These are phyloP conservation scores for Aphaenogaster floridana DNA, from an alignment of 1,140 invertebrate genomes.

Conservation along the genomic window DNA sequence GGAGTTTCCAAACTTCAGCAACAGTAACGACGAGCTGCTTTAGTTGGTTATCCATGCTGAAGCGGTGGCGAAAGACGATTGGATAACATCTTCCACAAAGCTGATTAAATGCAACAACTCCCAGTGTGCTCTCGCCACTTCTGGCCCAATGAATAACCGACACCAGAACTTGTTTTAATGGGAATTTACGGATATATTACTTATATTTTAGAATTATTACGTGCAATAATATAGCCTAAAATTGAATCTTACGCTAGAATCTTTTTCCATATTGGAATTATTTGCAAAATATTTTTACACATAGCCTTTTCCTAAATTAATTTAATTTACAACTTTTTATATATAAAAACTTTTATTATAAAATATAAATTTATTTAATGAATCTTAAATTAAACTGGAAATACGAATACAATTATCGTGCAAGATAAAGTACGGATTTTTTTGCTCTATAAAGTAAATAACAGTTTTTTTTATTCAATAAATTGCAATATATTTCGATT, in stretches of 20 bases:
- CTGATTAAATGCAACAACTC: conserved; percentile 59
- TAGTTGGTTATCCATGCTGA: conserved; percentile 38
- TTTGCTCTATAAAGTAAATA: neutral
- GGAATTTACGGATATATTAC: neutral
- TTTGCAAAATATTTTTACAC: neutral
- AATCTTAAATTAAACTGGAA: neutral
- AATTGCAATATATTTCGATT: neutral
- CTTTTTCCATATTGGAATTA: neutral
- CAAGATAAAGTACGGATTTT: neutral
- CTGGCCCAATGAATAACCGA: neutral
- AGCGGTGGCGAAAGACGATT: conserved; percentile 28
- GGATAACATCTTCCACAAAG: conserved; percentile 51
- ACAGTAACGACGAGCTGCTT: conserved; percentile 42
- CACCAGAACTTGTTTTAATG: conserved; percentile 30
- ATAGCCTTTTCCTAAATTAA: neutral
- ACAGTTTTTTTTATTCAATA: neutral
- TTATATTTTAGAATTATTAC: conserved; percentile 20
- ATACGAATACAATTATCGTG: neutral
- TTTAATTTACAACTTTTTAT: neutral
- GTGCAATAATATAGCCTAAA: neutral
- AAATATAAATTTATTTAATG: neutral
- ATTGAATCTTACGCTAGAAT: neutral
- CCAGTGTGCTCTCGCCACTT: neutral
- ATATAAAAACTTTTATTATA: conserved; percentile 4
- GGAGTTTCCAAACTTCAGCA: conserved; percentile 33